Conservation (phyloP, 2,888 invertebrate species). For the Bibio marci region DNA sequence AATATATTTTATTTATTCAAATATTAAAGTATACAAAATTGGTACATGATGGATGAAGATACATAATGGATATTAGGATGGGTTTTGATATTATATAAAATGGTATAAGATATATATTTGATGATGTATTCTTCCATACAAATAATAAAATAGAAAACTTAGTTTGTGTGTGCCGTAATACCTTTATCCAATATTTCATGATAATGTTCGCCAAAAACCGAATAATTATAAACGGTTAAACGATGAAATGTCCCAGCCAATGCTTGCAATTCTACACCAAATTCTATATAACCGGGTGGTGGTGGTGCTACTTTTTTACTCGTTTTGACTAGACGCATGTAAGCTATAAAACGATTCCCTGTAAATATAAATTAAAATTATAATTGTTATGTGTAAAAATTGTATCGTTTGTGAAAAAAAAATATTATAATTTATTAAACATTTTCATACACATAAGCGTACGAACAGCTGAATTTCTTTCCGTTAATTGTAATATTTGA, state of each 20-base stretch:
- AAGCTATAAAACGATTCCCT: conserved; percentile 25
- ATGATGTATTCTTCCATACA: too few relatives aligned
- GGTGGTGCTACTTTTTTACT: conserved; percentile 17
- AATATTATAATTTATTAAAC: background rate
- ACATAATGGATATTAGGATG: too few relatives aligned
- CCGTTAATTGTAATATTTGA: conserved; percentile 21
- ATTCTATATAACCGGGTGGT: conserved; percentile 26
- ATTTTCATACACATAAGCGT: conserved; percentile 21
- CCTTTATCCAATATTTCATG: conserved; percentile 18
- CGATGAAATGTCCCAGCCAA: conserved; percentile 23
- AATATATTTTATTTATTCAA: too few relatives aligned
- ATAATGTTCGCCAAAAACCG: conserved; percentile 27
- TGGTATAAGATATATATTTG: too few relatives aligned
- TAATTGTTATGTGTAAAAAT: background rate
- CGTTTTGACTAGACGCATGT: conserved; percentile 20
- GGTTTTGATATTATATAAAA: too few relatives aligned
- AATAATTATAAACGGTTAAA: conserved; percentile 26
- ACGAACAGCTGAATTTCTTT: conserved; percentile 21
- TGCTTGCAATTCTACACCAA: conserved; percentile 21
- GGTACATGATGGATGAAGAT: too few relatives aligned
- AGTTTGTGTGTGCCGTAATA: background rate
- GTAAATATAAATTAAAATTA: conserved; percentile 1
- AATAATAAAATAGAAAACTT: too few relatives aligned
- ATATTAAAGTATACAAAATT: too few relatives aligned
- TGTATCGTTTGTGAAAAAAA: background rate